Conservation (phyloP, 2,113 vertebrate genomes). For the Aptenodytes patagonicus region DNA sequence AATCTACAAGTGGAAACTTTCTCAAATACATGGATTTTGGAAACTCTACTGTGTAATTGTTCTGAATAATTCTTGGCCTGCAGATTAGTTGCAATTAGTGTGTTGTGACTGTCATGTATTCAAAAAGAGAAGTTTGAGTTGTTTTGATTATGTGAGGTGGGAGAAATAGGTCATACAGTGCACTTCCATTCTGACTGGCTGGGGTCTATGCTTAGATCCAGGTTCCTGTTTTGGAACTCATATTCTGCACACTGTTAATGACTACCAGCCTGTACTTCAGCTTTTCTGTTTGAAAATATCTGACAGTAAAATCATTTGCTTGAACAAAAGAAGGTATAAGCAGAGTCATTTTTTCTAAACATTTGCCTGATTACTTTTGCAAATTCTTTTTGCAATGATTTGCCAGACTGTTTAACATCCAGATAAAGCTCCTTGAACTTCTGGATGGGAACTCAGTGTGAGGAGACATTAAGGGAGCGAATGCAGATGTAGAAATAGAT, state of each 20-base stretch:
- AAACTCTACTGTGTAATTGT: neutral
- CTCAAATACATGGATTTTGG: neutral
- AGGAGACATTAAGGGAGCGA: neutral
- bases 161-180: neutral
- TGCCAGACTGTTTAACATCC: neutral
- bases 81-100: neutral
- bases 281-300: neutral
- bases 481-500: slow-evolving; percentile 2
- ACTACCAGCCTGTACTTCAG: neutral
- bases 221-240: neutral
- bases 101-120: neutral
- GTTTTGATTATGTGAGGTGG: neutral
- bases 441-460: neutral
- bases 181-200: neutral
- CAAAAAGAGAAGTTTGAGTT: neutral
- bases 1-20: neutral
- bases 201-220: neutral
- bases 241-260: neutral
- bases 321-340: neutral
- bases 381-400: neutral
- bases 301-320: neutral
- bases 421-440: slow-evolving; percentile 8
- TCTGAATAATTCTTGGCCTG: neutral
- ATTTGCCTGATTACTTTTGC: neutral
- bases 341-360: neutral